A percentile compares a stretch with the other conserved stretches of the same genome.
Evolutionary conservation across 2,113 vertebrate species (phyloP).

Genomic region (Chaetura pelagica): DNA sequence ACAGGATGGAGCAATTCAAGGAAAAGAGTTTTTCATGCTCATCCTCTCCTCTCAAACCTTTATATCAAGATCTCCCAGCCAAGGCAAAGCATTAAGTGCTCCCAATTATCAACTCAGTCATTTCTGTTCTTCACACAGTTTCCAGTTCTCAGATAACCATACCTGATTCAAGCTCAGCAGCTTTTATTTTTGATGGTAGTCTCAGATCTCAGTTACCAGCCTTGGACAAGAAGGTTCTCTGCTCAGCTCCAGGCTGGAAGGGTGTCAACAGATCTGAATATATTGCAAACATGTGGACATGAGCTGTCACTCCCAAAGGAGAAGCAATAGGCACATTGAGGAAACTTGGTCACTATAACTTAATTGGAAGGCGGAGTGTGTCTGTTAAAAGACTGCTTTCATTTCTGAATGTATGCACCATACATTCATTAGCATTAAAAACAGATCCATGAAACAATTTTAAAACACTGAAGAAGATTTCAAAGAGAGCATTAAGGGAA

Average conservation of each 20-base stretch:
- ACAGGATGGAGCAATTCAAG: not conserved
- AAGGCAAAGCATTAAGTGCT: not conserved
- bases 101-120: not conserved
- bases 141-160: slow-evolving; percentile 63
- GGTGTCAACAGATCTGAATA: slow-evolving; percentile 54
- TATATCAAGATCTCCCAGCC: not conserved
- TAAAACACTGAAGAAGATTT: not conserved
- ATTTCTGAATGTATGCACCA: not conserved
- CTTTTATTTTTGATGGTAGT: slow-evolving; percentile 73
- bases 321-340: not conserved
- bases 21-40: not conserved
- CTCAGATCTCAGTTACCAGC: slow-evolving; percentile 62
- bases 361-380: not conserved
- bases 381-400: not conserved
- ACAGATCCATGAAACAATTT: not conserved
- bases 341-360: not conserved
- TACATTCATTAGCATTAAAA: not conserved
- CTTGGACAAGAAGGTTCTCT: slow-evolving; percentile 19
- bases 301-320: not conserved
- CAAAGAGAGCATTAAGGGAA: not conserved
- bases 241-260: slow-evolving; percentile 9
- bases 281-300: slow-evolving; percentile 42
- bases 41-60: not conserved
- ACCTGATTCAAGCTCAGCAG: slow-evolving; percentile 67
- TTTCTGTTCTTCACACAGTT: slow-evolving; percentile 25